A percentile compares a stretch with the other conserved stretches of the same genome.
These are phyloP conservation scores for Drosophila rubida DNA, from an alignment of 2,888 invertebrate species.

Conservation along the genomic window DNA sequence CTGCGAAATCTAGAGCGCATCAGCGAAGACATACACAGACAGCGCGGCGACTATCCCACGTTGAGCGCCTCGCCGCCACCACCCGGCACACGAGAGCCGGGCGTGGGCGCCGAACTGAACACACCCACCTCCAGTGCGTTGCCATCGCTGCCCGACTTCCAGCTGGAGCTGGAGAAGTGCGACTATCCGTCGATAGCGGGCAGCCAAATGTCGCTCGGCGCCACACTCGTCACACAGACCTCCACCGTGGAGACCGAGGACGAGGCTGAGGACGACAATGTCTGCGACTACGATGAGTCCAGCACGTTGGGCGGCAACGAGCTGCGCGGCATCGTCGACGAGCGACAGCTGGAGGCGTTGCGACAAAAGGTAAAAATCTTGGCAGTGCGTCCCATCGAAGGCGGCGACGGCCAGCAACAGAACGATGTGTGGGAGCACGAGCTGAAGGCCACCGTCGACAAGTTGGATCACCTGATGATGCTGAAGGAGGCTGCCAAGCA, in stretches of 20 bases:
- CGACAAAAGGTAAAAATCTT: conserved; percentile 90
- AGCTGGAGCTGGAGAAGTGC: conserved; percentile 87
- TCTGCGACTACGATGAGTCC: conserved; percentile 68
- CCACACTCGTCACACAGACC: conserved; percentile 33
- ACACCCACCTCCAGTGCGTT: conserved; percentile 78
- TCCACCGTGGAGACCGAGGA: conserved; percentile 61
- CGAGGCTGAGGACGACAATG: conserved; percentile 58
- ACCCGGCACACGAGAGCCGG: conserved; percentile 87
- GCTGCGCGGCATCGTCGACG: conserved; percentile 74
- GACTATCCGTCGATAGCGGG: conserved; percentile 86
- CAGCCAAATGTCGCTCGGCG: conserved; percentile 85
- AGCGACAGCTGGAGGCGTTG: conserved; percentile 88
- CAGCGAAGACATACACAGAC: conserved; percentile 94
- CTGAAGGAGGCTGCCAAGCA: conserved; percentile 83
- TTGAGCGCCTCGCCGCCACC: conserved; percentile 77
- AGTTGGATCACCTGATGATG: conserved; percentile 90
- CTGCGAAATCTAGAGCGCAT: conserved; percentile 94
- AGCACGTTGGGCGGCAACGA: conserved; percentile 45
- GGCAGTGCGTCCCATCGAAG: conserved; percentile 90
- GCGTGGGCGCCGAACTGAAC: conserved; percentile 90
- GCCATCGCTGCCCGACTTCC: conserved; percentile 85
- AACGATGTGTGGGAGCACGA: conserved; percentile 90
- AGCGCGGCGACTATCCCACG: conserved; percentile 82
- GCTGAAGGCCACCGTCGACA: conserved; percentile 91
- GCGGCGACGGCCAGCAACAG: conserved; percentile 88